Base-by-base conservation (phyloP, 2,797 vertebrate species). In the Poecile montanus region DNA sequence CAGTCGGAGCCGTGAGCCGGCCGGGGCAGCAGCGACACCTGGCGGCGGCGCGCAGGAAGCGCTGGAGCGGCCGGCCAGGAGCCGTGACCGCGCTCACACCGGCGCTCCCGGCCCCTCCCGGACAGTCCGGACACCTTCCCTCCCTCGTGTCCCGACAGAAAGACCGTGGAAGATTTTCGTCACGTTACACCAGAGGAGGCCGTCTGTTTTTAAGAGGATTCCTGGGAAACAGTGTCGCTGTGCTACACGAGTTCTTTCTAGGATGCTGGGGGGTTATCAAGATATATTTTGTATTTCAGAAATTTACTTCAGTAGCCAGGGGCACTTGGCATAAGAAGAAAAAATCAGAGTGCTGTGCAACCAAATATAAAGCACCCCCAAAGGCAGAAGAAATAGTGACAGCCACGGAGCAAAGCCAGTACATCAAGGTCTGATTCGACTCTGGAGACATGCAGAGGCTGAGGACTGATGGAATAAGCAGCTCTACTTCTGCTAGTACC, bases 201-300 rank as follows among this genome's bases (percentile, higher is more conserved):
- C 0, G 0, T 3, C 38, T 32, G 63, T 48, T 22, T 8, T 17
- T 13, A 11, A 27, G 42, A 29, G 0, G 0, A 27, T 32, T 54
- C 15, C 23, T 1, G 1, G n/a, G 29, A 38, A 18, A 5, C 0
- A 0, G 13, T 5, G 58, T 32, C 0, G 1, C 82, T 45, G 29
- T 11, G 1, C 11, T 38, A 5, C 57, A 7, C 3, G 12, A 58
- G 38, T 23, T 67, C 58, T 16, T 58, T 53, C 38, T 30, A 4
- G 30, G 36, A 22, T 6, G 0, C 1, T 47, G 30, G 10, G 54
- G 6, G 30, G 22, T 22, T 47, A 21, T 21, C 23, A 15, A 36
- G 26, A 26, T 26, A 2, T 4, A 2, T 29, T 57, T 21, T 21
- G 20, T 16, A 48, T 77, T 42, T 51, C 54, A 60, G 4, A 2